These are phyloP conservation scores for Penelope pileata DNA, from an alignment of 2,113 vertebrate species.

Conservation along the genomic window DNA sequence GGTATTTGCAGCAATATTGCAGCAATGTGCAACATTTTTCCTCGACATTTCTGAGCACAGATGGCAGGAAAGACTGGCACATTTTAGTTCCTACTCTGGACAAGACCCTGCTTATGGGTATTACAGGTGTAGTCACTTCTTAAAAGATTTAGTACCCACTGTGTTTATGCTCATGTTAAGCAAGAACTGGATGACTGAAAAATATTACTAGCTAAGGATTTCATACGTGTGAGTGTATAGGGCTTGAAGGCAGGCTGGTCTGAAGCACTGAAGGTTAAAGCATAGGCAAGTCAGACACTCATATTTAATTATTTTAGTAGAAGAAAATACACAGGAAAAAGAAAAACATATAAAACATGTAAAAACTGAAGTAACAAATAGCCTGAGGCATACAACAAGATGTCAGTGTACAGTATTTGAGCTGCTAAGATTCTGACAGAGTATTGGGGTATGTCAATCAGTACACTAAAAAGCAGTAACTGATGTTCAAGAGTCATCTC, in stretches of 20 bases:
- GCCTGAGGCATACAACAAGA: neutral
- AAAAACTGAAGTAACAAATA: neutral
- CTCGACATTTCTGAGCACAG: neutral
- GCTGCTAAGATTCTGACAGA: neutral
- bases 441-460: neutral
- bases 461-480: neutral
- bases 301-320: neutral
- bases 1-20: neutral
- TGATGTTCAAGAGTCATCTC: neutral
- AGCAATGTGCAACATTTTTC: neutral
- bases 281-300: neutral
- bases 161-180: neutral
- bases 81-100: neutral
- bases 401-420: rapidly evolving
- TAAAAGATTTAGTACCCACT: neutral
- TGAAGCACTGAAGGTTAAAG: neutral
- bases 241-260: neutral
- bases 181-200: neutral
- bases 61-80: neutral
- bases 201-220: neutral
- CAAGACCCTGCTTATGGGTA: neutral
- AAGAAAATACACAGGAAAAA: neutral
- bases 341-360: too few species aligned
- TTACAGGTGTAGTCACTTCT: neutral
- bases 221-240: neutral